A percentile compares a stretch with the other conserved stretches of the same genome.
Evolutionary conservation across 2,113 vertebrate genomes (phyloP).

Genomic region (Silurus glanis): DNA sequence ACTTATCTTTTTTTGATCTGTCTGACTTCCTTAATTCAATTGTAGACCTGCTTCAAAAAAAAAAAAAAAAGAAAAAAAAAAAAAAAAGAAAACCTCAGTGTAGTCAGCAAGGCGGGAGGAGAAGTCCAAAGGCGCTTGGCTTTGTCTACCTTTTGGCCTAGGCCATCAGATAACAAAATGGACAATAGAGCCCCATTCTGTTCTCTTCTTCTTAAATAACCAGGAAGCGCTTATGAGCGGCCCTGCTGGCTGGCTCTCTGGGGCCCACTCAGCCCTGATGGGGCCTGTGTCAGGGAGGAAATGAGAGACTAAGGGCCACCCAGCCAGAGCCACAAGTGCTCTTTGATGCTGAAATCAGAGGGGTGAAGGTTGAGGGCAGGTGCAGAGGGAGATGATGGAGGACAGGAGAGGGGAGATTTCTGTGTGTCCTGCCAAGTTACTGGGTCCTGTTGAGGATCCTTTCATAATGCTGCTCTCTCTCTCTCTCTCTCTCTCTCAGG

Average conservation of each 20-base stretch:
- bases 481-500: not conserved
- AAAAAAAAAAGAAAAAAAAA: constrained; percentile 33
- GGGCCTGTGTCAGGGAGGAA: constrained; percentile 69
- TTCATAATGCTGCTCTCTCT: not conserved
- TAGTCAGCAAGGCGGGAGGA: constrained; percentile 50
- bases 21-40: constrained; percentile 42
- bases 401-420: constrained; percentile 24
- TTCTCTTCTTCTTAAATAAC: constrained; percentile 73
- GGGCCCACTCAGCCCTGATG: constrained; percentile 73
- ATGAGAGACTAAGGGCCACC: constrained; percentile 74
- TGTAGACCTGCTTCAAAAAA: constrained; percentile 47
- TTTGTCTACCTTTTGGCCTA: constrained; percentile 72
- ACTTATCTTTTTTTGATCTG: constrained; percentile 47
- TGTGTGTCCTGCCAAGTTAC: not conserved
- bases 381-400: constrained; percentile 45
- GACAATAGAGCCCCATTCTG: constrained; percentile 78
- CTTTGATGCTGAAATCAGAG: constrained; percentile 69
- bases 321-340: constrained; percentile 69
- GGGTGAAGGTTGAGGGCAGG: constrained; percentile 50
- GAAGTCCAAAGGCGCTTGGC: constrained; percentile 62
- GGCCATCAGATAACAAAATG: constrained; percentile 77
- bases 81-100: constrained; percentile 44
- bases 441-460: not conserved
- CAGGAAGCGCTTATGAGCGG: constrained; percentile 74
- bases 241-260: constrained; percentile 72